Conservation (phyloP, 2,113 vertebrate genomes). For the Malurus cyaneus region DNA sequence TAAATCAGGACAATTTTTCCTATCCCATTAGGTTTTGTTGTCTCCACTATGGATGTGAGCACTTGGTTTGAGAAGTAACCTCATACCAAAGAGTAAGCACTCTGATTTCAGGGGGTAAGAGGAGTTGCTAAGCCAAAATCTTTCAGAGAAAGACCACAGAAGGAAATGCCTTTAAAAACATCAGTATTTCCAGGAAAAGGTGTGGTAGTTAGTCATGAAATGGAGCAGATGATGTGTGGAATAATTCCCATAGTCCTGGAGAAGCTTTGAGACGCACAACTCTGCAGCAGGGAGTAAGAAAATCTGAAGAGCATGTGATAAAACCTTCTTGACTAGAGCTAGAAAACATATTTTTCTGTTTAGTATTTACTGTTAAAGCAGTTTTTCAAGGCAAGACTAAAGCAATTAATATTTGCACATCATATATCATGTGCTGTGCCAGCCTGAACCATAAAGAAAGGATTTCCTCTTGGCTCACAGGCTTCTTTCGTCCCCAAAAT, state of each 20-base stretch:
- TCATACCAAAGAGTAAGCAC: background rate
- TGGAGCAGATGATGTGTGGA: background rate
- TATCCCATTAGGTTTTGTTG: background rate
- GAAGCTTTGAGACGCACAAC: background rate
- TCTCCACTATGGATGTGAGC: background rate
- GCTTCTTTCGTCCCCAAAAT: background rate
- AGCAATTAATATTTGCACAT: background rate
- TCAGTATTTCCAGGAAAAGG: background rate
- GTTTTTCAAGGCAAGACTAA: background rate
- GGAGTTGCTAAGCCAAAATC: background rate
- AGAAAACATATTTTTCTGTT: background rate
- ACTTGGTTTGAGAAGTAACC: background rate
- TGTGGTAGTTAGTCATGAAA: background rate
- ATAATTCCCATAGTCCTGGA: background rate
- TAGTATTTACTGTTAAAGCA: background rate
- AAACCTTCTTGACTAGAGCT: background rate
- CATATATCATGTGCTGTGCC: background rate
- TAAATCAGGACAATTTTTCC: background rate
- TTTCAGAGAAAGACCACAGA: background rate
- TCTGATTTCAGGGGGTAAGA: rapidly evolving
- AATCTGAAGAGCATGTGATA: background rate
- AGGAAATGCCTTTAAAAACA: background rate
- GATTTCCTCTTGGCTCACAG: background rate
- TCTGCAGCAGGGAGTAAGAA: background rate
- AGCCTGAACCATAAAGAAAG: background rate